Conservation (phyloP, 2,797 vertebrate genomes). For the Pseudomugil tenellus region DNA sequence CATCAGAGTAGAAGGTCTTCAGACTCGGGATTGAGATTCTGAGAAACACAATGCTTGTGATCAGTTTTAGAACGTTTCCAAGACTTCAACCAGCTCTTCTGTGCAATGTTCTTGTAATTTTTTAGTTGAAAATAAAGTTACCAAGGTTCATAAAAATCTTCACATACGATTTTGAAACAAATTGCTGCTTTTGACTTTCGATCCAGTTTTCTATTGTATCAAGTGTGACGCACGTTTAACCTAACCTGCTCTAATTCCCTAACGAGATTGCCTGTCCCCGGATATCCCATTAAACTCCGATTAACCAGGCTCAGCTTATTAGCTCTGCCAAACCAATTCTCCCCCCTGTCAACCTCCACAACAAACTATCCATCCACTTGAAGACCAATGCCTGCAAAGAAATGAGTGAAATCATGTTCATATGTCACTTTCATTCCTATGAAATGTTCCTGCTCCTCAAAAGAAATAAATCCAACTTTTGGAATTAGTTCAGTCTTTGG, state of each 20-base stretch:
- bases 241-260: conserved; percentile 80
- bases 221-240: conserved; percentile 76
- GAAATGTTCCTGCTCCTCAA: neutral
- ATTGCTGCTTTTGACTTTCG: conserved; percentile 45
- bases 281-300: conserved; percentile 83
- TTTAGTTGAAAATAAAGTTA: neutral
- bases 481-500: neutral
- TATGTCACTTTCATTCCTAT: neutral
- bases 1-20: neutral
- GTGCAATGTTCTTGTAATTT: neutral
- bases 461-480: neutral
- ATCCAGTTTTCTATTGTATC: conserved; percentile 51
- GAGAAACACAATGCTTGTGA: neutral
- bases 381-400: neutral
- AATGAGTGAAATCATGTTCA: neutral
- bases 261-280: conserved; percentile 80
- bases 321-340: conserved; percentile 77
- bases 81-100: neutral
- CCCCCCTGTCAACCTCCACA: conserved; percentile 50
- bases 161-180: neutral
- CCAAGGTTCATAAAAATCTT: neutral
- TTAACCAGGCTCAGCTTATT: conserved; percentile 83
- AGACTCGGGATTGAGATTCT: neutral
- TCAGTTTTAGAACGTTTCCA: neutral
- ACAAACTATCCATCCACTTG: conserved; percentile 14